Evolutionary conservation across 2,797 vertebrate species (phyloP).

Genomic region (Numenius phaeopus): DNA sequence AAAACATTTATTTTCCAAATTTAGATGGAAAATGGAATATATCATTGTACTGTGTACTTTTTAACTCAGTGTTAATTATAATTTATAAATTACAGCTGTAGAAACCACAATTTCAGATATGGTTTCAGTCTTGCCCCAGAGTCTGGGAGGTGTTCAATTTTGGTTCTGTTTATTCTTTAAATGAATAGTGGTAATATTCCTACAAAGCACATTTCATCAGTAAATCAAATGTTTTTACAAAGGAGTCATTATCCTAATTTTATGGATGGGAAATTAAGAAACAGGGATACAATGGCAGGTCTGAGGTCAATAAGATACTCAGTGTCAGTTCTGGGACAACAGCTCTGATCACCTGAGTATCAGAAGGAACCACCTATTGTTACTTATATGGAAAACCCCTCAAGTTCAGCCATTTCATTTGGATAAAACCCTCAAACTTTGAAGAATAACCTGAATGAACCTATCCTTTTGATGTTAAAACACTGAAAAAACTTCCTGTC

Average conservation of each 20-base stretch:
- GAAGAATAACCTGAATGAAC: neutral
- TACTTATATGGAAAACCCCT: neutral
- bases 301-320: neutral
- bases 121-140: neutral
- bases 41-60: neutral
- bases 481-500: neutral
- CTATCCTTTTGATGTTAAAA: neutral
- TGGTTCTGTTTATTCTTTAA: neutral
- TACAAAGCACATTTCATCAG: neutral
- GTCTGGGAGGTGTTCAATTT: neutral
- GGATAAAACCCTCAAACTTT: neutral
- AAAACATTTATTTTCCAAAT: neutral
- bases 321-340: neutral
- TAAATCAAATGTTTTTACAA: neutral
- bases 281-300: neutral
- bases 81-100: neutral
- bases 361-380: neutral
- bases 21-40: neutral
- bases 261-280: neutral
- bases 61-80: neutral
- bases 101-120: neutral
- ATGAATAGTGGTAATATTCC: neutral
- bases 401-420: neutral
- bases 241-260: neutral
- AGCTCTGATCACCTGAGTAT: neutral